phyloP scores from a whole-genome alignment of 2,113 vertebrate species.

The Pachypanchax playfairii region DNA sequence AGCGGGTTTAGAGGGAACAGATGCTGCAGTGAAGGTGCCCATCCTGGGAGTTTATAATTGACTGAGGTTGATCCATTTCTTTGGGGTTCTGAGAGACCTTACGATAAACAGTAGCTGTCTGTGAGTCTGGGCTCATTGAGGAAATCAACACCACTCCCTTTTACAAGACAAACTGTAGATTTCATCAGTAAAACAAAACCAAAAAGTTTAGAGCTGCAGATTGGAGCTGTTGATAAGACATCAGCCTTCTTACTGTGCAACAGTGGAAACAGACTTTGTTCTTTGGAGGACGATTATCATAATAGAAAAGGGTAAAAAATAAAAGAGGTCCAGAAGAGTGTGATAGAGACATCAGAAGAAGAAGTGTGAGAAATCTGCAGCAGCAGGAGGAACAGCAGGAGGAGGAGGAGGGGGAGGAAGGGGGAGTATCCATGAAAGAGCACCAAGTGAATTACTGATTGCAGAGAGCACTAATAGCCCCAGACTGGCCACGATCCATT shows the following conservation, averaged over 20 bases:
- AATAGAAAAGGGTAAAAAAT: slow-evolving; percentile 13
- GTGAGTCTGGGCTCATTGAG: slow-evolving; percentile 10
- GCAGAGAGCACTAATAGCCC: slow-evolving; percentile 74
- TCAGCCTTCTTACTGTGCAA: slow-evolving; percentile 31
- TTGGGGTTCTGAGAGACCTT: slow-evolving; percentile 38
- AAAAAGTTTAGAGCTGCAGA: slow-evolving; percentile 17
- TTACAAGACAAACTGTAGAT: slow-evolving; percentile 24
- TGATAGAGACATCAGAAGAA: slow-evolving; percentile 51
- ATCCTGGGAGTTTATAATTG: slow-evolving; percentile 52
- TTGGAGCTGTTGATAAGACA: slow-evolving; percentile 53
- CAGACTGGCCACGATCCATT: slow-evolving; percentile 75
- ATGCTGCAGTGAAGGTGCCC: slow-evolving; percentile 64
- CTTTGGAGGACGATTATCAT: slow-evolving; percentile 30
- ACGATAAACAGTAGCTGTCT: slow-evolving; percentile 37
- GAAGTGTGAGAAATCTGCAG: slow-evolving; percentile 44
- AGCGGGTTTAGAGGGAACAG: slow-evolving; percentile 62
- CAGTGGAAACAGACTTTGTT: slow-evolving; percentile 58
- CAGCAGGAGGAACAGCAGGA: slow-evolving; percentile 24
- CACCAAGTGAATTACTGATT: slow-evolving; percentile 70
- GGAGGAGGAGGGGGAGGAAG: slow-evolving; percentile 26
- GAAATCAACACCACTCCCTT: slow-evolving; percentile 45
- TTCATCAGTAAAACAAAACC: slow-evolving; percentile 14
- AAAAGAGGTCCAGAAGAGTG: slow-evolving; percentile 9
- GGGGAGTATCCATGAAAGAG: slow-evolving; percentile 54
- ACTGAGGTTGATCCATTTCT: slow-evolving; percentile 39